These are phyloP conservation scores for Caenorhabditis becei DNA, from an alignment of 2,888 invertebrate species.

Conservation along the genomic window DNA sequence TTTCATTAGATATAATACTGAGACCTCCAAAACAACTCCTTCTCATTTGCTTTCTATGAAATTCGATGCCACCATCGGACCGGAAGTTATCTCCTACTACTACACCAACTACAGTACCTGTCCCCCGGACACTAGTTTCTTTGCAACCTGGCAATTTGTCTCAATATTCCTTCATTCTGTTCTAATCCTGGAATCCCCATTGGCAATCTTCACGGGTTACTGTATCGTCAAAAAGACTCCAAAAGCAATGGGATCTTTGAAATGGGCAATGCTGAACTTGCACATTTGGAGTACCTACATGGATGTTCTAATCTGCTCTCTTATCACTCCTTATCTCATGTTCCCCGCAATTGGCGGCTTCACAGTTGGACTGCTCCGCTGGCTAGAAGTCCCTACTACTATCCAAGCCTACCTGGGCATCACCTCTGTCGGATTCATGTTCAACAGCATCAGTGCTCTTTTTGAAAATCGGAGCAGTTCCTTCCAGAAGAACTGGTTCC, in stretches of 20 bases:
- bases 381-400: constrained; percentile 4
- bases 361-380: constrained; percentile 7
- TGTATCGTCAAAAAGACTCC: constrained; percentile 41
- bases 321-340: constrained; percentile 22
- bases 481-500: no score
- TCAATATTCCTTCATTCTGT: no score
- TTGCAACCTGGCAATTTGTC: background rate
- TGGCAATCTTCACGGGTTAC: constrained; percentile 15
- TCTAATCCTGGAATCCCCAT: no score
- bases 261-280: constrained; percentile 36
- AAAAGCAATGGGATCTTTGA: constrained; percentile 9
- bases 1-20: no score
- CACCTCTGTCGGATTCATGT: no score
- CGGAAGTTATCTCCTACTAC: background rate
- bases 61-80: background rate
- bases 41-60: background rate
- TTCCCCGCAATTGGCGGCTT: constrained; percentile 10
- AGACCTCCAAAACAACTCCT: no score
- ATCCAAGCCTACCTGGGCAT: no score
- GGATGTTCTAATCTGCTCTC: constrained; percentile 12
- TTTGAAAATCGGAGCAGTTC: no score
- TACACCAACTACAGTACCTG: background rate
- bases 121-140: background rate
- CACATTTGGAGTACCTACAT: constrained; percentile 31
- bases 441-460: no score